Evolutionary conservation across 1,140 invertebrate genomes (phyloP), one percentile per base, ranked within the genome.

Genomic region (Drosophila tsacasi): DNA sequence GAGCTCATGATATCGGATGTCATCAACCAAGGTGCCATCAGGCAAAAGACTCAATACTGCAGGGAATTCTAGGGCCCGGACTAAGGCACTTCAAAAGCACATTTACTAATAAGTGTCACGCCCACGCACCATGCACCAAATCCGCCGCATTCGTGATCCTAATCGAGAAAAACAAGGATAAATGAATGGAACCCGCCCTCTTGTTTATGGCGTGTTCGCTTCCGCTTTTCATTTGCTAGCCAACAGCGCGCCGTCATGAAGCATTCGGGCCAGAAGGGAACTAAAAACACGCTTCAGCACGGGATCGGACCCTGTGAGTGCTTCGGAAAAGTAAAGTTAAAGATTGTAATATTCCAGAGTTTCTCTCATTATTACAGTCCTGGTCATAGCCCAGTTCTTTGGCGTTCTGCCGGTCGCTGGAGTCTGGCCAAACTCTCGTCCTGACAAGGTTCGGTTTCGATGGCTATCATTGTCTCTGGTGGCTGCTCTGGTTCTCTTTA

Each of bases 1-100:
- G 95, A 95, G 91, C 89, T 96, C 2, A 94, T 95, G 47, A 92
- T 95, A 58, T 79, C 91, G 27, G 91, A 92, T 80, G 89, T 92
- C 8, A 92, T 92, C n/a, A 91, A 92, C 67, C 81, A 92, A 44
- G 69, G 76, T 30, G 35, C 87, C 39, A 92, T 92, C 37, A 64
- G 89, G 61, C 91, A 92, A 66, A 76, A 65, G 49, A 92, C 87
- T n/a, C 78, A 81, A 47, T 92, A 92, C 64, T 92, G 91, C 54
- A 78, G 65, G 49, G 79, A 83, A 42, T 82, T 66, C 40, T 89
- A 90, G 64, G 25, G 66, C 39, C 23, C 32, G 15, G 37, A 63
- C 8, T 49, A 47, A 49, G 25, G 25, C 39, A 58, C 40, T 49
- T 47, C 49, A 37, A 32, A 17, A 59, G 66, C 68, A 71, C 54